Evolutionary conservation across 2,113 vertebrate species (phyloP), one percentile per base, ranked within the genome.

Genomic region (Dromas ardeola): DNA sequence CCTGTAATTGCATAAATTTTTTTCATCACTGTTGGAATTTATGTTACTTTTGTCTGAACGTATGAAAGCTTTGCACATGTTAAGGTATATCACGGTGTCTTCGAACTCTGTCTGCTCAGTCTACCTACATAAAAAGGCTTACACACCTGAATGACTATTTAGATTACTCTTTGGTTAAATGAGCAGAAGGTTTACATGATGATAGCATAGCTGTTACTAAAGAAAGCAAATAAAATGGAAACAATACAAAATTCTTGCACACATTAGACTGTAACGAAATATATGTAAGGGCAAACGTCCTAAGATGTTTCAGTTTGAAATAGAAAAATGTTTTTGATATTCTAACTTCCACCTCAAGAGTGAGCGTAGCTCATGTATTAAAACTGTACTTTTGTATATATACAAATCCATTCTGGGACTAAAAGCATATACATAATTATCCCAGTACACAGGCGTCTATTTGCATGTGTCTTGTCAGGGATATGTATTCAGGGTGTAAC

Each of bases 81-180:
- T 83, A 82, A 91, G 78, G 84, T 83, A 79, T 83, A 71, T 67
- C 63, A 88, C 66, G 30, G 67, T 87, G 42, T 63, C 85, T 95
- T 85, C 69, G 53, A 58, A 86, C 34, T 50, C 72, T 15, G 29
- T 93, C 95, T 98, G 90, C 81, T 96, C 69, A 85, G 81, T 55
- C 36, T 72, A 21, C 84, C 80, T 93, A 43, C 71, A 76, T 94
- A 67, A 92, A 79, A 88, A 91, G 93, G 61, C 88, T 94, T 61
- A 45, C 23, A 18, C 56, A 52, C 82, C 65, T 81, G 30, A 66
- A 63, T 25, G 83, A 62, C 55, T 94, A 62, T 55, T 95, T 62
- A 77, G 50, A 59, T 45, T 49, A 42, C 36, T 88, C 58, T 66
- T 53, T 40, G 93, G 62, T 58, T 73, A 78, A 90, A 77, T 36